Evolutionary conservation across 2,113 vertebrate species (phyloP).

Genomic region (Micromys minutus): DNA sequence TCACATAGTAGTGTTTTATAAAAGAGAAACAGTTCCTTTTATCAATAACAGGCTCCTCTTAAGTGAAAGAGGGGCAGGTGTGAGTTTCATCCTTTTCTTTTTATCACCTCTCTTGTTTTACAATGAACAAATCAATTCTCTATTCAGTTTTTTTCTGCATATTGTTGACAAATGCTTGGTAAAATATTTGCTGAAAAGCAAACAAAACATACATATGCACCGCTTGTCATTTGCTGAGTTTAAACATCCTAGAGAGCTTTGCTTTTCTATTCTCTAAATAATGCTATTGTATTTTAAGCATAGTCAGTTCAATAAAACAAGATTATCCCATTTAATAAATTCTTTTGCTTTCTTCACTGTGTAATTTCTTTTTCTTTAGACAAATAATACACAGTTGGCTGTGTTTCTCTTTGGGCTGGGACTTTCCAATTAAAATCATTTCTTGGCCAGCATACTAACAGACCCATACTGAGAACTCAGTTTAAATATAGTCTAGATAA

Average conservation of each 20-base stretch:
- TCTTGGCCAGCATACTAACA: not conserved
- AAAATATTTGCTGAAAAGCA: slow-evolving; percentile 60
- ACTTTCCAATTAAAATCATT: not conserved
- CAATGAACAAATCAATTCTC: slow-evolving; percentile 2
- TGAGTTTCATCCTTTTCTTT: not conserved
- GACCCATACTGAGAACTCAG: not conserved
- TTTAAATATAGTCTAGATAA: not conserved
- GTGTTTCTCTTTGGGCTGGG: not conserved
- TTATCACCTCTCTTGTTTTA: not conserved
- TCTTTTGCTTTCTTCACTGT: not conserved
- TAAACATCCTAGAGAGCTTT: slow-evolving; percentile 26
- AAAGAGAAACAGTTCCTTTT: not conserved
- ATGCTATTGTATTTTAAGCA: slow-evolving; percentile 7
- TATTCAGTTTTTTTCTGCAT: slow-evolving; percentile 4
- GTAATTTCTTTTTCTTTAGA: slow-evolving; percentile 1
- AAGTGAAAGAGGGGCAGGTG: slow-evolving; percentile 17
- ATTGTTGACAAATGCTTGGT: slow-evolving; percentile 29
- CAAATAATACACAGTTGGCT: not conserved
- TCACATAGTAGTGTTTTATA: not conserved
- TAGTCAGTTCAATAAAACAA: not conserved
- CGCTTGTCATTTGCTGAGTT: not conserved
- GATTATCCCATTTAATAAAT: not conserved
- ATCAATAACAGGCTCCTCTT: slow-evolving; percentile 9
- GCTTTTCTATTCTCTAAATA: slow-evolving; percentile 42
- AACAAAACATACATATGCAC: not conserved